A percentile compares a stretch with the other conserved stretches of the same genome.
Evolutionary conservation across 2,888 invertebrate genomes (phyloP).

Genomic region (Folsomia manolachei): DNA sequence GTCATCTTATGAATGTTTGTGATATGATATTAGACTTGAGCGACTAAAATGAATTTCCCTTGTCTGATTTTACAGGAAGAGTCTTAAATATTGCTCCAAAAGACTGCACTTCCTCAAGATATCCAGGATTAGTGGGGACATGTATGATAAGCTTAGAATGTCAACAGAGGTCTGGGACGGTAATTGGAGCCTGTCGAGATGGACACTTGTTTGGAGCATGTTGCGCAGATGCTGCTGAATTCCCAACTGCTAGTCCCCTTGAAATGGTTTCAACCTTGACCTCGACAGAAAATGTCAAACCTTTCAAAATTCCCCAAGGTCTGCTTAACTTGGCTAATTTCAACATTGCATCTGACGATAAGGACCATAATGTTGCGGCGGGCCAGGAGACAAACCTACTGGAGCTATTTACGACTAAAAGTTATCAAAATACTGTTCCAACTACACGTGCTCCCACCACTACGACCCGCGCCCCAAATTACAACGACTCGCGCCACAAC

Average conservation of each 20-base stretch:
- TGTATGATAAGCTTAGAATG: slow-evolving; percentile 95
- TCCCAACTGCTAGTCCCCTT: slow-evolving; percentile 44
- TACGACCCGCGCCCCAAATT: too few relatives aligned
- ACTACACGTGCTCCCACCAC: too few relatives aligned
- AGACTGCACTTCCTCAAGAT: slow-evolving; percentile 21
- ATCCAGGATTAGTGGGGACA: slow-evolving; percentile 61
- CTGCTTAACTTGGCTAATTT: not conserved
- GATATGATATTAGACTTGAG: too few relatives aligned
- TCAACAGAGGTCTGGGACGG: slow-evolving; percentile 70
- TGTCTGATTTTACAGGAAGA: slow-evolving; percentile 20
- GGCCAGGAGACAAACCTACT: too few relatives aligned
- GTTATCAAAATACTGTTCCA: too few relatives aligned
- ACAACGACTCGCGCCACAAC: too few relatives aligned
- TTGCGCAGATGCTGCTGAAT: slow-evolving; percentile 60
- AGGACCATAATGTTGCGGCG: too few relatives aligned
- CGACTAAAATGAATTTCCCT: not conserved
- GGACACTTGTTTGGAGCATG: slow-evolving; percentile 86
- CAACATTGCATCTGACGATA: not conserved
- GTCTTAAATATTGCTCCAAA: slow-evolving; percentile 35
- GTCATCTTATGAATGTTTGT: too few relatives aligned
- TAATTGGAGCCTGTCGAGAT: slow-evolving; percentile 87
- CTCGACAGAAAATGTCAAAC: too few relatives aligned
- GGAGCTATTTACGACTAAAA: too few relatives aligned
- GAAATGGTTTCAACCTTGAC: slow-evolving; percentile 35
- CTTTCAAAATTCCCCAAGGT: not conserved